Evolutionary conservation across 2,888 invertebrate genomes (phyloP), one percentile per base, ranked within the genome.

Genomic region (Aphrophora alni): DNA sequence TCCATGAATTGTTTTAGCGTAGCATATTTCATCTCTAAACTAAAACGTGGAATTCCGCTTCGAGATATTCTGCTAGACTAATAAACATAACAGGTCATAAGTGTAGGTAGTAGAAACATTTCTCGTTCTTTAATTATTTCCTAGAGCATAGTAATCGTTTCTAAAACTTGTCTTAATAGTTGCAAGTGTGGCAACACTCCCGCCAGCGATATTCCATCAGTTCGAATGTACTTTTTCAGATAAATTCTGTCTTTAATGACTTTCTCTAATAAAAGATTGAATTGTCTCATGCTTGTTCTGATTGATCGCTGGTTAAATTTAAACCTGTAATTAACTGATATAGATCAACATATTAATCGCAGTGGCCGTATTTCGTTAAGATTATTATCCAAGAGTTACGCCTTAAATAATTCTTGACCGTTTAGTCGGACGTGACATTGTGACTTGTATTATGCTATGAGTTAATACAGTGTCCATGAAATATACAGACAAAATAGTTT

Each of bases 261-360:
- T 59, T 59, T 59, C 59, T 7, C 59, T 59, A 21, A 44, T 44
- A 44, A 44, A 44, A n/a, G 59, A 59, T 59, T 59, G 59, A 59
- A 59, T 59, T 59, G 59, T 59, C 59, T 21, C 10, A 4, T 7
- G 21, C 5, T 17, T 44, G 44, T 1, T 44, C 44, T 44, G 44
- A 44, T 44, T 44, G 44, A 44, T 44, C 44, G 10, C 2, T 21
- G n/a, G n/a, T 59, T 59, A 59, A 21, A 59, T 59, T 59, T 59
- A 59, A 59, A 59, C 59, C 59, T 3, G 59, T 59, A 59, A 59
- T 59, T 59, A 59, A 59, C 59, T 59, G 59, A 59, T 59, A 59
- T 4, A 59, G 3, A 59, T 59, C 59, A 21, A 59, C 59, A 59
- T 21, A 21, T 59, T 59, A 59, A 59, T 59, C 59, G 59, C 59